Conservation (phyloP, 1,140 invertebrate genomes). For the Pteromalus puparum region DNA sequence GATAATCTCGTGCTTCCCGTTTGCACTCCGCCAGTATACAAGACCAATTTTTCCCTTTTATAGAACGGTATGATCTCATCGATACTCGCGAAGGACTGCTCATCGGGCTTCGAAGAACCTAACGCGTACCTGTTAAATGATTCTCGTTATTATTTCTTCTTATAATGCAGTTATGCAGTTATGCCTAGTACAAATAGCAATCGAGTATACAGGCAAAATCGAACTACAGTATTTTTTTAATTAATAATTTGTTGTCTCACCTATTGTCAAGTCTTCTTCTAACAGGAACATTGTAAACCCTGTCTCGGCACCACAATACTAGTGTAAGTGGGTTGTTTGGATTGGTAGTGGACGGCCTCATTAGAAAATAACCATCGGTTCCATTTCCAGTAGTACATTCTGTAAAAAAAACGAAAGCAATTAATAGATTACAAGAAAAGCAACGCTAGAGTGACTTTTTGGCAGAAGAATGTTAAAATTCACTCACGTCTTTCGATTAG, state of each 20-base stretch:
- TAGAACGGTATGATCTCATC: constrained; percentile 72
- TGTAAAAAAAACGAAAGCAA: constrained; percentile 44
- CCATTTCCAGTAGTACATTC: constrained; percentile 64
- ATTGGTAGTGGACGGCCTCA: constrained; percentile 70
- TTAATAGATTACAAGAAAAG: too few species aligned
- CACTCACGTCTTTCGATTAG: constrained; percentile 70
- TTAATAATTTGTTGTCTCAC: constrained; percentile 56
- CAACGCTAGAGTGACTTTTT: too few species aligned
- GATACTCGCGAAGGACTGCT: constrained; percentile 65
- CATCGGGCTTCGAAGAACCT: constrained; percentile 66
- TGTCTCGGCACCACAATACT: constrained; percentile 70
- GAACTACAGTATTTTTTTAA: neutral
- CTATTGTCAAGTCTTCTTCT: constrained; percentile 68
- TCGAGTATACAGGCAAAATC: too few species aligned
- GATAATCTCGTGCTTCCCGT: constrained; percentile 69
- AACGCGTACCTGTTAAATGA: constrained; percentile 66
- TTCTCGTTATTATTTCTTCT: neutral
- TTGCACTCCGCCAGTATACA: constrained; percentile 66
- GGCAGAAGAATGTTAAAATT: constrained; percentile 13
- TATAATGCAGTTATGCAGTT: too few species aligned
- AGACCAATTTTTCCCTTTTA: constrained; percentile 64
- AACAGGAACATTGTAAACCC: constrained; percentile 71
- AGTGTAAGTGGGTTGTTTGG: constrained; percentile 68
- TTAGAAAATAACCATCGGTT: constrained; percentile 68
- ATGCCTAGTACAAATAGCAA: too few species aligned